These are phyloP conservation scores for Leucophenga varia DNA, from an alignment of 1,140 invertebrate genomes.

Conservation along the genomic window DNA sequence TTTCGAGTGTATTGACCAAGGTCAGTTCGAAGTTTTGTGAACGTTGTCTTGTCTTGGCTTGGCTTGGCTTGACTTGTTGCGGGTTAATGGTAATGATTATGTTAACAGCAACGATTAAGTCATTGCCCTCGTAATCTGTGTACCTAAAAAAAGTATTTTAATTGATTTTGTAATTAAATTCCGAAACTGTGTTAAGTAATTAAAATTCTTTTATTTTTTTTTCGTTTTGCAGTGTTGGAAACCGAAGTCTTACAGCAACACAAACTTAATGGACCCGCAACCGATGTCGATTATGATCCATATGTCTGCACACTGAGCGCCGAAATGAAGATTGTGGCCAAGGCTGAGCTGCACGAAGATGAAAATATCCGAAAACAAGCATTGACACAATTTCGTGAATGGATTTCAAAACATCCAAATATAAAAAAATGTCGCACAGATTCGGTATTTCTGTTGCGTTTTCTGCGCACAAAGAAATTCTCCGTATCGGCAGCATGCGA, in stretches of 20 bases:
- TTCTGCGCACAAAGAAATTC: constrained; percentile 84
- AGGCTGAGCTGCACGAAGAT: constrained; percentile 72
- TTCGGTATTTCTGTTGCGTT: constrained; percentile 76
- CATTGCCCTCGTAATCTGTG: too few relatives aligned
- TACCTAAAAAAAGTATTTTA: background rate
- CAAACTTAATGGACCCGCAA: constrained; percentile 30
- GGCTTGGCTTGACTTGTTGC: too few relatives aligned
- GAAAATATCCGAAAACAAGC: constrained; percentile 68
- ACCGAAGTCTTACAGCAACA: constrained; percentile 44
- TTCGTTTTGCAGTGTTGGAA: constrained; percentile 45
- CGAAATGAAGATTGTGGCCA: constrained; percentile 61
- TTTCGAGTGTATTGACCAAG: too few relatives aligned
- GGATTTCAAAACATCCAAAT: constrained; percentile 73
- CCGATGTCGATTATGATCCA: constrained; percentile 40
- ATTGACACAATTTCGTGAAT: constrained; percentile 71
- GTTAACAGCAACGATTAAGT: too few relatives aligned
- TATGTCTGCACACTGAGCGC: constrained; percentile 40
- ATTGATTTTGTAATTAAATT: constrained; percentile 2
- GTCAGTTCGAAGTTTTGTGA: too few relatives aligned
- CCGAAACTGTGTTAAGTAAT: background rate
- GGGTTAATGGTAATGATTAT: too few relatives aligned
- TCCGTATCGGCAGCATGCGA: constrained; percentile 80
- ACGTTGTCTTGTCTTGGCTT: too few relatives aligned
- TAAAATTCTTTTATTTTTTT: constrained; percentile 2
- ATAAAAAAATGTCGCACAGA: constrained; percentile 77